phyloP scores from a whole-genome alignment of 2,888 invertebrate species.

The Pristionchus maxplancki region DNA sequence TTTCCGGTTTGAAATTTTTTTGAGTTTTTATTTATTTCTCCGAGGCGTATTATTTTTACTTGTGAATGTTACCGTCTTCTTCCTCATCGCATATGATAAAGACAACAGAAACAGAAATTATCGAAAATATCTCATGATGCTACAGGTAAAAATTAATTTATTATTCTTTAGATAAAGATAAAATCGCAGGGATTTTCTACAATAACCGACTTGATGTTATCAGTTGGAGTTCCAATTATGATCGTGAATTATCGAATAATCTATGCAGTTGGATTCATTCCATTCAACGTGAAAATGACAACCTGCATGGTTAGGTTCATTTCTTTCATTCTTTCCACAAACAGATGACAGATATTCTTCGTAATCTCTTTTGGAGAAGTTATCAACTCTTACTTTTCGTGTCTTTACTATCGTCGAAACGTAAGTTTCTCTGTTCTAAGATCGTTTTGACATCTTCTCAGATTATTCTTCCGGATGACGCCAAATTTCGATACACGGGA shows the following conservation, averaged over 20 bases:
- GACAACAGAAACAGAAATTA: neutral
- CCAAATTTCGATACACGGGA: neutral
- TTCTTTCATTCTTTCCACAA: neutral
- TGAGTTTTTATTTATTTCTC: neutral
- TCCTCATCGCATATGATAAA: neutral
- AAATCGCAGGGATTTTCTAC: neutral
- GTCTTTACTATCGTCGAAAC: constrained; percentile 37
- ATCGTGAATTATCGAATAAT: constrained; percentile 19
- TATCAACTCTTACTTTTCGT: constrained; percentile 1
- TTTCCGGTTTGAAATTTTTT: neutral
- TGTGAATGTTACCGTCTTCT: neutral
- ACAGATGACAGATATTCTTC: neutral
- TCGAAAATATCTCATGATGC: constrained; percentile 31
- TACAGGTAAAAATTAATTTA: neutral
- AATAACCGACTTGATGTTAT: neutral
- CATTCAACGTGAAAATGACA: neutral
- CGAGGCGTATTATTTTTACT: neutral
- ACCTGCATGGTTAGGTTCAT: neutral
- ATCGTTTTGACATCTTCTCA: neutral
- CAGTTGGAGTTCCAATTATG: constrained; percentile 21
- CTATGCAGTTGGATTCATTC: constrained; percentile 33
- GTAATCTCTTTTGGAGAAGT: constrained; percentile 7
- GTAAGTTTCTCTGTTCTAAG: neutral
- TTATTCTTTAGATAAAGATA: neutral
- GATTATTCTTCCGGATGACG: constrained; percentile 14